Evolutionary conservation across 2,888 invertebrate species (phyloP).

Genomic region (Chouioia cunea): DNA sequence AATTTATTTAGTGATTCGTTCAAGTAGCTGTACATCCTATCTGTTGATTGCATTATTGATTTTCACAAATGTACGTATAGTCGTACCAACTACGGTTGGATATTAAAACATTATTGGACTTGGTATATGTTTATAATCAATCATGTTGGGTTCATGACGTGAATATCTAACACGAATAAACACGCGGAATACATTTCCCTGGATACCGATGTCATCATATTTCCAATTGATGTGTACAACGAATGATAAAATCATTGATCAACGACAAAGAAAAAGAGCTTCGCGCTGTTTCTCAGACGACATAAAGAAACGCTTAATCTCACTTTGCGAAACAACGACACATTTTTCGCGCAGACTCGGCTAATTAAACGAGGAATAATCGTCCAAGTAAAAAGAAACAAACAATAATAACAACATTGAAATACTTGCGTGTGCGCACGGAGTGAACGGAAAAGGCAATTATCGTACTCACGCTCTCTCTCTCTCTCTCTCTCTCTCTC

Average conservation of each 20-base stretch:
- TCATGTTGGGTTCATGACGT: too few relatives aligned
- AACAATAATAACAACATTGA: too few relatives aligned
- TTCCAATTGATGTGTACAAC: background rate
- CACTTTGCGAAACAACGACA: background rate
- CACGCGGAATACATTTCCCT: too few relatives aligned
- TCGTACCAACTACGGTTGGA: too few relatives aligned
- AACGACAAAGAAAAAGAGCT: background rate
- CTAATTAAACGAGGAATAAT: background rate
- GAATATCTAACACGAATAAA: too few relatives aligned
- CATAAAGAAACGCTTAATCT: background rate
- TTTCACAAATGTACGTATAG: background rate
- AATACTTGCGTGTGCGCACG: background rate
- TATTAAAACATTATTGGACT: too few relatives aligned
- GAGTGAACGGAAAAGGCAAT: constrained; percentile 35
- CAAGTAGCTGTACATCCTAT: too few relatives aligned
- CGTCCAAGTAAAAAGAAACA: background rate
- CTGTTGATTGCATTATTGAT: too few relatives aligned
- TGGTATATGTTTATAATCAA: too few relatives aligned
- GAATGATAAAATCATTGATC: background rate
- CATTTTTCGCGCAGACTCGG: background rate
- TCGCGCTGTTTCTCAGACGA: background rate
- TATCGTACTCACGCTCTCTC: constrained; percentile 14
- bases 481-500: too few relatives aligned
- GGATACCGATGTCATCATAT: too few relatives aligned
- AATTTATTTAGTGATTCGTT: constrained; percentile 21